Conservation (phyloP, 2,113 vertebrate genomes). For the Hyla sarda region DNA sequence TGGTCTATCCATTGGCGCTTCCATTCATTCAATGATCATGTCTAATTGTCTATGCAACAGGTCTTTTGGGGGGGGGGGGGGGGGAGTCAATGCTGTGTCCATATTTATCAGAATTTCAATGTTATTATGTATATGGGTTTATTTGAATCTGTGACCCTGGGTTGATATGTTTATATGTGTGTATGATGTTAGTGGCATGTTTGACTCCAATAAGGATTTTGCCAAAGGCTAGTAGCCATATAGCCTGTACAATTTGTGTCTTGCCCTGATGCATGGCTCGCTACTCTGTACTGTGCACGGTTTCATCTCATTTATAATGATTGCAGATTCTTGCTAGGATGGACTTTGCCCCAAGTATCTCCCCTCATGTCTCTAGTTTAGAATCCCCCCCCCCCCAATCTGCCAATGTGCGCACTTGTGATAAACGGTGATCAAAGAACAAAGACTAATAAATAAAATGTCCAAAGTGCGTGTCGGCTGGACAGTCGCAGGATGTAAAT, state of each 20-base stretch:
- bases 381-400: neutral
- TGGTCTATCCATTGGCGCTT: constrained; percentile 63
- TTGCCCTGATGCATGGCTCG: constrained; percentile 92
- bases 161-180: constrained; percentile 82
- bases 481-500: neutral
- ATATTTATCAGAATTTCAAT: constrained; percentile 79
- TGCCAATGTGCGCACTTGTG: neutral
- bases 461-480: neutral
- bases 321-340: constrained; percentile 76
- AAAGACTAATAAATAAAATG: neutral
- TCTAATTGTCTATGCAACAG: constrained; percentile 99
- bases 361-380: neutral
- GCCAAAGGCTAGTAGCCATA: constrained; percentile 91
- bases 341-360: constrained; percentile 60
- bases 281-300: constrained; percentile 85
- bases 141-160: constrained; percentile 76
- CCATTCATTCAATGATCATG: constrained; percentile 79
- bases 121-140: constrained; percentile 79
- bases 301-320: constrained; percentile 82
- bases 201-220: constrained; percentile 84
- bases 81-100: constrained; percentile 67
- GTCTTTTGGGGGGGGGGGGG: constrained; percentile 74
- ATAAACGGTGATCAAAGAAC: neutral
- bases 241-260: constrained; percentile 80
- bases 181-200: constrained; percentile 94